Evolutionary conservation across 2,113 vertebrate genomes (phyloP).

Genomic region (Chaetodon auriga): DNA sequence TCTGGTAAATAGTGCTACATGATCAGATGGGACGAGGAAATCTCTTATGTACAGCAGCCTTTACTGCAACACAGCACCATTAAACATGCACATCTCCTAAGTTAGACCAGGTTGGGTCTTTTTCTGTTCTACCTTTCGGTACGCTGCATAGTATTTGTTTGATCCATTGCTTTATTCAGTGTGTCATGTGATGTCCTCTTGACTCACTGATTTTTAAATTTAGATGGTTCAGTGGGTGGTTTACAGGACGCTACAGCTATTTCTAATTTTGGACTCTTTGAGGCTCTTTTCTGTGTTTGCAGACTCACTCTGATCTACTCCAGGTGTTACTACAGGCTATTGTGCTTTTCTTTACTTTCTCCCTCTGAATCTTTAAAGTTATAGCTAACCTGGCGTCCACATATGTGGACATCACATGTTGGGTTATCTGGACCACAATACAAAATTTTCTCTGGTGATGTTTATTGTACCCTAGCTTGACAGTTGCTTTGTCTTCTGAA

Average conservation of each 20-base stretch:
- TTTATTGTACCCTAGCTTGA: neutral
- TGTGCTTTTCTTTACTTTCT: neutral
- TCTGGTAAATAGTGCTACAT: conserved; percentile 53
- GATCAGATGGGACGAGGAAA: conserved; percentile 61
- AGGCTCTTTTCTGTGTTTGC: conserved; percentile 12
- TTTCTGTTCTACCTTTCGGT: neutral
- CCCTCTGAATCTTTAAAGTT: neutral
- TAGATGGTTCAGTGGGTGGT: conserved; percentile 38
- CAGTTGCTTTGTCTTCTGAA: neutral
- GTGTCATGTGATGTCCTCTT: conserved; percentile 24
- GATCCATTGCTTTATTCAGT: conserved; percentile 27
- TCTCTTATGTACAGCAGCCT: conserved; percentile 34
- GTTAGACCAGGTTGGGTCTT: conserved; percentile 1
- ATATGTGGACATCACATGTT: too few relatives aligned
- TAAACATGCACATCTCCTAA: conserved; percentile 18
- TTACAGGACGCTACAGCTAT: conserved; percentile 37
- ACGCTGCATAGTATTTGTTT: conserved; percentile 22
- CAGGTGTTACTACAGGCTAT: neutral
- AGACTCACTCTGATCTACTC: neutral
- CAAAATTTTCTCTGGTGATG: too few relatives aligned
- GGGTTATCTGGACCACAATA: too few relatives aligned
- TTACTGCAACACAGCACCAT: conserved; percentile 13
- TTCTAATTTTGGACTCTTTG: conserved; percentile 34
- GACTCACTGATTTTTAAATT: conserved; percentile 37
- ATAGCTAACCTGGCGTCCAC: too few relatives aligned